Base-by-base conservation (phyloP, 2,113 vertebrate genomes). In the Cathartes aura region DNA sequence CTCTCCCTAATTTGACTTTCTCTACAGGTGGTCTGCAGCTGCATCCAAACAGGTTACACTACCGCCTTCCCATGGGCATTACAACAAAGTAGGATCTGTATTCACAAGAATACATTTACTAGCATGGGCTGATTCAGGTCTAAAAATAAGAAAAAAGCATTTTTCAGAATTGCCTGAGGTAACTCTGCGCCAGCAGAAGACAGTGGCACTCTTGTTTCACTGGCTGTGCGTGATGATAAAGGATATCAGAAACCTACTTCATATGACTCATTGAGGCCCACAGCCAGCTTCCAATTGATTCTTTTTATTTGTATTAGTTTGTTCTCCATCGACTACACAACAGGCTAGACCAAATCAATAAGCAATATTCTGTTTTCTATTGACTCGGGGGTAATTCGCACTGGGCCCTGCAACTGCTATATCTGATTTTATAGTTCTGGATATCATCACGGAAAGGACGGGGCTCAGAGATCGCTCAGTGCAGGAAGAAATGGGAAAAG, bases 1-100 rank as follows among this genome's bases (percentile, higher is more conserved):
- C 98, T 98, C 98, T 99, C 98, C 98, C 98, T 99, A 99, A 99
- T 99, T 99, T 99, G 99, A 99, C 99, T 99, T 98, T 99, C 99
- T 98, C 99, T 99, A 99, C 99, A 99, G 99, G 99, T 99, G 99
- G 99, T 97, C 99, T 97, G 98, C 99, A 99, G 99, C 99, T 99
- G 99, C 98, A 96, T 98, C 98, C 96, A 98, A 99, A 98, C 99
- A 99, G 99, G 99, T 99, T 99, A 98, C 96, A 94, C 96, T 84
- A 94, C 96, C 0, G 97, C 89, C 97, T 98, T 98, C 98, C 98
- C 98, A 98, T 96, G 98, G 98, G 98, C 96, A 93, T 48, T 87
- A 70, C 97, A 98, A 98, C 98, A 98, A 98, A 98, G 98, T 98
- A 38, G 93, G 97, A 98, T 98, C 98, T 98, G 98, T 98, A 96